Evolutionary conservation across 2,888 invertebrate species (phyloP), one percentile per base, ranked within the genome.

Genomic region (Eilema depressum): DNA sequence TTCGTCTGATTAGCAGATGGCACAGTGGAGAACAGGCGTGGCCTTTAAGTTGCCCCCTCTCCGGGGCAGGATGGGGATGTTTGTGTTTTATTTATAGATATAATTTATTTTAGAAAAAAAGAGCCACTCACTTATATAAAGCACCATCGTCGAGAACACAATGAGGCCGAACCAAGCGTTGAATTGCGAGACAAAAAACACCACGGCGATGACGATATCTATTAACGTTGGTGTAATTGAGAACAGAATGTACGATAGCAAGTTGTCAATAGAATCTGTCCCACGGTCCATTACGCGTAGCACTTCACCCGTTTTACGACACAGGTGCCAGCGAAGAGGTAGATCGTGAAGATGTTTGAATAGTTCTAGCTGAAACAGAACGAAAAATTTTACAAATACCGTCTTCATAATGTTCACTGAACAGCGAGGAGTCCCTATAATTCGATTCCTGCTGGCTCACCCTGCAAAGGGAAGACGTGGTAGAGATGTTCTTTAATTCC

Each of bases 261-360:
- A 96, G 91, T 98, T 98, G 93, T 99, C 99, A 82, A 99, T 98
- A 69, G 99, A 99, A 84, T 98, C 98, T 0, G 99, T 99, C 79
- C 99, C 99, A 75, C 99, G 96, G 93, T 99, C 99, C 98, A 99
- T 99, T 0, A 99, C 97, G 53, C 99, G 96, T 2, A 99, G 95
- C 0, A 99, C 99, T 95, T 99, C 99, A 2, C 99, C 99, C 0
- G 99, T 99, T 95, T 99, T 99, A 17, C 99, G 95, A 2, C 97
- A 96, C 53, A 99, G 94, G 92, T 99, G 99, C 99, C 99, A 99
- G 30, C 98, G 96, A 65, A 99, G 96, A 7, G 99, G 99, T 69
- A 99, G 92, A 71, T 97, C 96, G 91, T 99, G 99, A 23, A 99
- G 96, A 92, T 99, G 99, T 63, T 97, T 96, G 91, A 98, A 99